A percentile compares a stretch with the other conserved stretches of the same genome.
These are phyloP conservation scores for Stichopus chloronotus DNA, from an alignment of 35 echinoderm and acorn worm genomes.

Conservation along the genomic window DNA sequence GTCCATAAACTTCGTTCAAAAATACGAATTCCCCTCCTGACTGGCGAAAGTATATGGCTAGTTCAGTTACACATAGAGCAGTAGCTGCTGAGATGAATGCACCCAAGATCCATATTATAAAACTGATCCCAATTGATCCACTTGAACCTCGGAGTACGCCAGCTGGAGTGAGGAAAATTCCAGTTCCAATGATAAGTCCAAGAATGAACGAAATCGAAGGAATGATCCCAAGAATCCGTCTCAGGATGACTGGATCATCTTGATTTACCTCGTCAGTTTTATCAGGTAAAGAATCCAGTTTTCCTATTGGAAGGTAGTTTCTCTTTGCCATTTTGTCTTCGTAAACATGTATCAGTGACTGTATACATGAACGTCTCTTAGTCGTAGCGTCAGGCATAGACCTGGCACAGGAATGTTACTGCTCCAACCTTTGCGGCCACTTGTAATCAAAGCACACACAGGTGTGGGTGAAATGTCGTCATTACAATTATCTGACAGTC, in stretches of 20 bases:
- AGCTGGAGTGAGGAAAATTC: conserved; percentile 28
- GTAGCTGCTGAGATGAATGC: not conserved
- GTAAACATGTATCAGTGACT: too few relatives aligned
- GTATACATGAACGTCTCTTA: too few relatives aligned
- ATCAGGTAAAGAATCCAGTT: too few relatives aligned
- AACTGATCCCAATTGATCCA: not conserved
- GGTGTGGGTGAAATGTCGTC: too few relatives aligned
- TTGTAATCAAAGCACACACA: too few relatives aligned
- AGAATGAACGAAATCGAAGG: not conserved
- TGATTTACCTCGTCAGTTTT: not conserved
- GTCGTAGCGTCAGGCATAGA: too few relatives aligned
- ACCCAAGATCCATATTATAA: not conserved
- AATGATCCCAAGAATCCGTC: not conserved
- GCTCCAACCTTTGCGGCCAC: too few relatives aligned
- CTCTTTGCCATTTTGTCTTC: too few relatives aligned
- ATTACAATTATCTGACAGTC: too few relatives aligned
- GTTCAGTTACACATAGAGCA: not conserved
- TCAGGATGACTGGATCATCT: not conserved
- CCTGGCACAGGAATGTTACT: too few relatives aligned
- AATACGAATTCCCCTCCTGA: not conserved
- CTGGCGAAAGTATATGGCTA: not conserved
- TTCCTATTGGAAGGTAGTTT: too few relatives aligned
- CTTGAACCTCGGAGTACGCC: conserved; percentile 14
- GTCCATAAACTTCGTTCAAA: not conserved
- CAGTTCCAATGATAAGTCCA: conserved; percentile 27